phyloP scores from a whole-genome alignment of 2,888 invertebrate genomes.

The Philereme transversata region DNA sequence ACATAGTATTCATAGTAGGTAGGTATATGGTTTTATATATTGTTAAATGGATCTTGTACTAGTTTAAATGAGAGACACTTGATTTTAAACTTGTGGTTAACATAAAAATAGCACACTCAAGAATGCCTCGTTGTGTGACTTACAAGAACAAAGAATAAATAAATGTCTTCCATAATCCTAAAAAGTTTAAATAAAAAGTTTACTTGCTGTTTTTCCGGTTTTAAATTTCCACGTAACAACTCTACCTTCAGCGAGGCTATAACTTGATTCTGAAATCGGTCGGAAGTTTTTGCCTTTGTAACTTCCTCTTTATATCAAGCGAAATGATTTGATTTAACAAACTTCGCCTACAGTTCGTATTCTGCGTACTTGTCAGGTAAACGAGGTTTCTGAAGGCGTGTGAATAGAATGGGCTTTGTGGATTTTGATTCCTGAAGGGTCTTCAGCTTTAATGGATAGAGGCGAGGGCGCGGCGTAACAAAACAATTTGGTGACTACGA shows the following conservation, averaged over 20 bases:
- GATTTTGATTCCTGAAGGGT: slow-evolving; percentile 19
- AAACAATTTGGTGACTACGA: slow-evolving; percentile 2
- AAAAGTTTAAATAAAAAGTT: no score
- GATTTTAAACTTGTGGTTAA: no score
- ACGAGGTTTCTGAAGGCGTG: slow-evolving; percentile 18
- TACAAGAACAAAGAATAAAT: no score
- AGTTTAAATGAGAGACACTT: no score
- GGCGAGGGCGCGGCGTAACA: slow-evolving; percentile 7
- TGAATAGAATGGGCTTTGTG: slow-evolving; percentile 17
- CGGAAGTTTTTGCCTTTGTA: slow-evolving; percentile 30
- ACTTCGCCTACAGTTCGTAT: slow-evolving; percentile 21
- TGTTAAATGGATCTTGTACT: no score
- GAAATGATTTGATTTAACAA: slow-evolving; percentile 33
- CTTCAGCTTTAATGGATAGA: slow-evolving; percentile 10
- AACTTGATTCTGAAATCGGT: slow-evolving; percentile 28
- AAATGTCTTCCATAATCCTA: no score
- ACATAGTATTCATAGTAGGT: no score
- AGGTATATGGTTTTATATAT: no score
- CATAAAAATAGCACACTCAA: no score
- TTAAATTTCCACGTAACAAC: background rate
- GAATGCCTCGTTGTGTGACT: no score
- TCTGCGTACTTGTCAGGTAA: slow-evolving; percentile 21
- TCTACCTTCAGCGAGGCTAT: slow-evolving; percentile 3
- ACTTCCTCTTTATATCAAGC: slow-evolving; percentile 29
- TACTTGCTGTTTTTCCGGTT: background rate